Base-by-base conservation (phyloP, 1,140 invertebrate species). In the Anagrus nilaparvatae region DNA sequence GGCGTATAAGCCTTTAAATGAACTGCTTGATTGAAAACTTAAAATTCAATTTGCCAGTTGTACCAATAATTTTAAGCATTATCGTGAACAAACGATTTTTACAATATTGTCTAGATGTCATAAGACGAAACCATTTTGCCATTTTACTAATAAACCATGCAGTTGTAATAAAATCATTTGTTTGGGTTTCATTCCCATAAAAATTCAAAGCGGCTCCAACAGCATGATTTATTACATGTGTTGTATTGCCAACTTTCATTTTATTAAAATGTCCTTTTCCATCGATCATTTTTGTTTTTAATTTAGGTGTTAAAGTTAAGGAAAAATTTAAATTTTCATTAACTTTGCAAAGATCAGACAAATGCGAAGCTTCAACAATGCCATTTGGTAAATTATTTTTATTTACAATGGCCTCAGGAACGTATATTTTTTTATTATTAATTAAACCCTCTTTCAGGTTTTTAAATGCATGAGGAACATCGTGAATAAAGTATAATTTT, bases 121-220 rank as follows among this genome's bases (percentile, higher is more conserved):
- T 40, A 4, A 46, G 19, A 4, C 31, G 5, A 30, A 46, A 49
- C 48, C 44, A 49, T 12, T 21, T 38, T 13, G 27, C 21, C 13
- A 47, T 24, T n/a, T 38, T 14, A 5, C 27, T 24, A 8, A 46
- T 24, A 20, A 43, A 46, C 44, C 48, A 49, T n/a, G 48, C 20
- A 12, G 44, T 43, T 16, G 47, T 49, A 7, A 29, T 8, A 17
- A 40, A 49, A 27, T 42, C 38, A 16, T 35, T 13, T 17, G 27
- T 24, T 14, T 13, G 12, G 19, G 18, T 24, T 29, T 24, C 20
- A 13, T 41, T 25, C 1, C 29, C 32, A 16, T 41, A n/a, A 31
- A 43, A 43, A 8, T 39, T 9, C 9, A 47, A 31, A 2, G 37
- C 40, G 12, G 34, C 18, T 24, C 40, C 28, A 14, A 41, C 33